Evolutionary conservation across 92 coral and sea anemone species (phyloP).

Genomic region (Chrysogorgia sp.): DNA sequence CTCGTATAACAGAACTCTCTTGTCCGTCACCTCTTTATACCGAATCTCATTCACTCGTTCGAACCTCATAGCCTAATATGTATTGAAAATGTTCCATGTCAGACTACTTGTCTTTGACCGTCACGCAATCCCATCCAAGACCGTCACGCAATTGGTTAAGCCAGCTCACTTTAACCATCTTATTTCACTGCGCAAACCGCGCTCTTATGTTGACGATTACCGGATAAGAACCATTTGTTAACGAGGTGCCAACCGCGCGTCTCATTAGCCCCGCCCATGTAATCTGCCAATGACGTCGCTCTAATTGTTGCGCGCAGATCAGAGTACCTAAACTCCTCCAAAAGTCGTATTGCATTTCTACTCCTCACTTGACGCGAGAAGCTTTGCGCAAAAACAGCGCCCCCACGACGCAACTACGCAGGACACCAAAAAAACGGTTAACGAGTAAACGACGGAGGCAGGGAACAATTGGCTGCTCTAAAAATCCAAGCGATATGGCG

Average conservation of each 20-base stretch:
- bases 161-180: too few species aligned
- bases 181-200: neutral
- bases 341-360: neutral
- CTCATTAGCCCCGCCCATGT: slow-evolving; percentile 25
- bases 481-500: slow-evolving; percentile 20
- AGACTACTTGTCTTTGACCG: neutral
- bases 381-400: neutral
- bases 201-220: neutral
- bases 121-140: too few species aligned
- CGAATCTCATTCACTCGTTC: too few species aligned
- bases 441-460: neutral
- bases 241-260: slow-evolving; percentile 38
- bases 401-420: neutral
- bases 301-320: neutral
- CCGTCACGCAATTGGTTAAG: too few species aligned
- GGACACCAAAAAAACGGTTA: neutral
- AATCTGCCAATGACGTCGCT: slow-evolving; percentile 40
- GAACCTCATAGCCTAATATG: too few species aligned
- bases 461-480: too few species aligned
- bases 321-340: neutral
- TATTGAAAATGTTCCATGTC: neutral
- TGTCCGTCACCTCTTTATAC: too few species aligned
- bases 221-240: neutral
- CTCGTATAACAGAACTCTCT: too few species aligned
- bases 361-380: neutral